phyloP scores from a whole-genome alignment of 2,113 vertebrate species.

The Poeciliopsis retropinna region DNA sequence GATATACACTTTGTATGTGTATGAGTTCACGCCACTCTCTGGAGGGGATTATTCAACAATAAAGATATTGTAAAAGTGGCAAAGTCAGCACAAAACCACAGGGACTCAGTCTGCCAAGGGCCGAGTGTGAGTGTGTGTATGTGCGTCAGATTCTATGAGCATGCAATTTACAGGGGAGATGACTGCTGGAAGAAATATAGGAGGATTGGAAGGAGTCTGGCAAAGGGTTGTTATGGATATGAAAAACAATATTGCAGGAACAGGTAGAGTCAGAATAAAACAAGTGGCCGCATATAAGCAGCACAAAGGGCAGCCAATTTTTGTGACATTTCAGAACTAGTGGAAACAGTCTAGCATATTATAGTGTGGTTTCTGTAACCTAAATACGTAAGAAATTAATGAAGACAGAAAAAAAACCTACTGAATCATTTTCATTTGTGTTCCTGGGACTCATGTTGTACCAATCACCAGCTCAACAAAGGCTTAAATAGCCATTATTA shows the following conservation, averaged over 20 bases:
- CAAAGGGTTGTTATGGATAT: not conserved
- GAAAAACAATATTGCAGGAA: conserved; percentile 1
- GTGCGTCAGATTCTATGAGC: conserved; percentile 10
- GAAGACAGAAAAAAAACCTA: not conserved
- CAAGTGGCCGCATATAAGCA: not conserved
- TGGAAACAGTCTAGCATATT: not conserved
- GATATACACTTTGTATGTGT: conserved; percentile 21
- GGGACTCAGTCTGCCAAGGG: conserved; percentile 43
- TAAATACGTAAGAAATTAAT: not conserved
- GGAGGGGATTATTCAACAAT: conserved; percentile 71
- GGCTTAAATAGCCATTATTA: not conserved
- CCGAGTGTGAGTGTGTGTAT: conserved; percentile 7
- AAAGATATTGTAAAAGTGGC: conserved; percentile 61
- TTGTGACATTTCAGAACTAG: not conserved
- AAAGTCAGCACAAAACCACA: conserved; percentile 74
- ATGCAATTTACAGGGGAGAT: not conserved
- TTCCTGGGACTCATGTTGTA: not conserved
- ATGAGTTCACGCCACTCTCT: conserved; percentile 24
- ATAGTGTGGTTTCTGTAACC: not conserved
- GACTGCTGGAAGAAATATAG: conserved; percentile 10
- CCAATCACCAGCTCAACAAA: no score
- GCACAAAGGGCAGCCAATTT: not conserved
- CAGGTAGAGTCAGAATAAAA: not conserved
- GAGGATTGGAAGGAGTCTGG: conserved; percentile 2
- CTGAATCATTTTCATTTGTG: not conserved